Base-by-base conservation (phyloP, 2,113 vertebrate genomes). In the Limanda limanda region DNA sequence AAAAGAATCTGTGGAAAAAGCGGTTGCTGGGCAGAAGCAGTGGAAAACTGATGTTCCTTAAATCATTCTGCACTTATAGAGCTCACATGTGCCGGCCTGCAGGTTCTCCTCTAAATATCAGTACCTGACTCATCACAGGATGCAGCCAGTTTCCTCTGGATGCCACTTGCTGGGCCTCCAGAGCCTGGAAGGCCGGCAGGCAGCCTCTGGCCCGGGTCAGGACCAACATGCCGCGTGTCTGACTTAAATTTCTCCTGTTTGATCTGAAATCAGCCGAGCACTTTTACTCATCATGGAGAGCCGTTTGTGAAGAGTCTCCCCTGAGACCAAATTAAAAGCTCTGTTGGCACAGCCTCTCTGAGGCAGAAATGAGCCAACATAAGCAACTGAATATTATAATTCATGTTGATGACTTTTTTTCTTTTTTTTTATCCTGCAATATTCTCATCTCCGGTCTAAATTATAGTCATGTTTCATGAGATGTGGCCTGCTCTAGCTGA, bases 41-140 rank as follows among this genome's bases (percentile, higher is more conserved):
- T 60, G 59, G 20, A 66, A 66, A 57, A 70, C 35, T 55, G 76
- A 83, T 35, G 60, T 47, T 60, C 56, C 84, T 68, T 37, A 80
- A 82, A 61, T 71, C 63, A 67, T 79, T 68, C 64, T 23, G 74
- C 12, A 67, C 79, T 58, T 63, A 79, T 75, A 74, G 69, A 63
- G 59, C 27, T 71, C 17, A 37, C 37, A 24, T 62, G 48, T 42
- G 47, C 24, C 66, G 15, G 61, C 56, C 67, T 77, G 55, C 60
- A 64, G 24, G 66, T 35, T 78, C 60, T 65, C 73, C 45, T 72
- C 37, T 35, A 12, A 15, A 60, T 11, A 40, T 71, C 31, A 31
- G 31, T 31, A 7, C 5, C 21, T 10, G 60, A 56, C 10, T 63
- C 10, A 56, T 23, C 27, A 35, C 61, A 61, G 24, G 57, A 42